Evolutionary conservation across 2,888 invertebrate genomes (phyloP).

Genomic region (Pristionchus arcanus): DNA sequence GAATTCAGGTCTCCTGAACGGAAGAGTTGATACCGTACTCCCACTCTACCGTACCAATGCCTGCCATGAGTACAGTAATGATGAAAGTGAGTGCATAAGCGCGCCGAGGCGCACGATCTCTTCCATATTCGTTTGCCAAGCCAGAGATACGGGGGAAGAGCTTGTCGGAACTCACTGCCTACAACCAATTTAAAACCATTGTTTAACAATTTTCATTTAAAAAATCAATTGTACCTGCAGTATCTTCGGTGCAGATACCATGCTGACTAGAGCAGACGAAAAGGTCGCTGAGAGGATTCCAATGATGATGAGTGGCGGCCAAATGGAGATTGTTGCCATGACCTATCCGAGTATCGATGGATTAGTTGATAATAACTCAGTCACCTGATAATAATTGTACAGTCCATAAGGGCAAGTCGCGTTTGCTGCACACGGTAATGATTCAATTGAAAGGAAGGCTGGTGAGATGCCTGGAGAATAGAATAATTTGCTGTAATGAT

Average conservation of each 20-base stretch:
- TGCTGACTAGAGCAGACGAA: conserved; percentile 94
- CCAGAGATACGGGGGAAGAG: conserved; percentile 90
- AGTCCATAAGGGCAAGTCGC: conserved; percentile 87
- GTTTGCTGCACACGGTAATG: neutral
- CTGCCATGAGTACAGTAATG: conserved; percentile 89
- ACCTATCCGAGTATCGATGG: conserved; percentile 57
- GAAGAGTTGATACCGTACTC: neutral
- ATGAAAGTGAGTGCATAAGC: conserved; percentile 94
- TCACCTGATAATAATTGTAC: conserved; percentile 90
- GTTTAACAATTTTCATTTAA: too few relatives aligned
- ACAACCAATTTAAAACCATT: conserved; percentile 54
- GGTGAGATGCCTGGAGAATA: neutral
- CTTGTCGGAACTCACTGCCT: conserved; percentile 91
- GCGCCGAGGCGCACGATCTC: conserved; percentile 84
- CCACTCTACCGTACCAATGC: conserved; percentile 86
- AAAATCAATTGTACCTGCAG: conserved; percentile 79
- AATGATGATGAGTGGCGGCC: conserved; percentile 91
- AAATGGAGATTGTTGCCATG: conserved; percentile 58
- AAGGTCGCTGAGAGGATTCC: conserved; percentile 97
- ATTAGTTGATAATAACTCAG: neutral
- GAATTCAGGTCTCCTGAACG: conserved; percentile 87
- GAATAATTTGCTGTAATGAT: neutral
- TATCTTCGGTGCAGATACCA: conserved; percentile 90
- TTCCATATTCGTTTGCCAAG: conserved; percentile 87
- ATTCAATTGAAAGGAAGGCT: neutral